Percentiles rank a stretch among this genome's conserved stretches.
phyloP scores from a whole-genome alignment of 2,797 vertebrate species.

The Cephalopachus bancanus region DNA sequence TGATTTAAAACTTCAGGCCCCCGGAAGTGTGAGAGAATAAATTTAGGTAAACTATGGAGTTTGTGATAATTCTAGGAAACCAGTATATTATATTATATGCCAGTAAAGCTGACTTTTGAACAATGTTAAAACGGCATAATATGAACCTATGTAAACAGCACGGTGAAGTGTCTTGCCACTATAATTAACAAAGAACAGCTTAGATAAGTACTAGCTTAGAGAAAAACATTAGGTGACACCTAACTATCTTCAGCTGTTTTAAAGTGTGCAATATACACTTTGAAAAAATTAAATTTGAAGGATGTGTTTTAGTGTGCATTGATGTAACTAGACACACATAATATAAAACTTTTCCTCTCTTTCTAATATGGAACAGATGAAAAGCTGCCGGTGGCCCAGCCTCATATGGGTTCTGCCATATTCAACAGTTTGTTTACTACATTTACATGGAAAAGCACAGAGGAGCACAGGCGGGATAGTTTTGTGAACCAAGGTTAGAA shows the following conservation, averaged over 20 bases:
- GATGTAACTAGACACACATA: background rate
- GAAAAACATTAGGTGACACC: background rate
- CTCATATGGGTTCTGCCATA: background rate
- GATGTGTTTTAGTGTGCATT: background rate
- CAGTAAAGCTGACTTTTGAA: slow-evolving; percentile 4
- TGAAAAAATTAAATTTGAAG: background rate
- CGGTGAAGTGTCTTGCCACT: background rate
- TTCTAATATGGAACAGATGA: background rate
- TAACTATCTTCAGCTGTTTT: background rate
- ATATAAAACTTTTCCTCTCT: background rate
- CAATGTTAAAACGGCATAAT: background rate
- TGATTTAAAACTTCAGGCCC: slow-evolving; percentile 16
- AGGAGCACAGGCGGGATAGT: background rate
- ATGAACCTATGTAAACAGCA: background rate
- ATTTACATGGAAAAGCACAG: background rate
- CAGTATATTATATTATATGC: background rate
- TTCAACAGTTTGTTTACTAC: background rate
- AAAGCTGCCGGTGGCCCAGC: background rate
- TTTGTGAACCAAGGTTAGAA: background rate
- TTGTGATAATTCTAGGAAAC: background rate
- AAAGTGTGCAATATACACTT: background rate
- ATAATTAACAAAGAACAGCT: background rate
- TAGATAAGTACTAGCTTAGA: background rate
- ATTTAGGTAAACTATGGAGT: background rate
- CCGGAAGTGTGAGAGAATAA: background rate